phyloP scores from a whole-genome alignment of 2,113 vertebrate genomes.

The Crocuta crocuta region DNA sequence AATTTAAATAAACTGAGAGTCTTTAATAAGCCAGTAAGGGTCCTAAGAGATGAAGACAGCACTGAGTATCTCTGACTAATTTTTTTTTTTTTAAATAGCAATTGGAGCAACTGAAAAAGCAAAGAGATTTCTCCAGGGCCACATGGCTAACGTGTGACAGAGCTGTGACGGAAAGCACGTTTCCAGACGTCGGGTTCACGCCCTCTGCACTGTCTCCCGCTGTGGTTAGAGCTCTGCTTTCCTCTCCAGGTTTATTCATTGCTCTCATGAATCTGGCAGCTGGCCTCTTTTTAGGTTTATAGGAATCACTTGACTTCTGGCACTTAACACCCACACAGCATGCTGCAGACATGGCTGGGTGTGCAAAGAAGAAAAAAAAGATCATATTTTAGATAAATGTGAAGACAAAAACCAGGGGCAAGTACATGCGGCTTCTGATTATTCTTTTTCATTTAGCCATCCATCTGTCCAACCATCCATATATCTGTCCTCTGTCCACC shows the following conservation, averaged over 20 bases:
- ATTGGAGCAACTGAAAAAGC: background rate
- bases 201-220: background rate
- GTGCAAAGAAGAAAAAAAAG: background rate
- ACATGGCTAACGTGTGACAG: fast-evolving
- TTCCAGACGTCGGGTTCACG: background rate
- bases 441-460: background rate
- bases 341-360: background rate
- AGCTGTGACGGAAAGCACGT: background rate
- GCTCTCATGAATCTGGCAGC: constrained; percentile 11
- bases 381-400: background rate
- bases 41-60: constrained; percentile 56
- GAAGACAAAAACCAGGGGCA: background rate
- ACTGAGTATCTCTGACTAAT: background rate
- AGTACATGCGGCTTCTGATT: background rate
- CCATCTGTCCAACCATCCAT: background rate
- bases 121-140: background rate
- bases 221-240: background rate
- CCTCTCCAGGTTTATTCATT: background rate
- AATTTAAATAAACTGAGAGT: constrained; percentile 80
- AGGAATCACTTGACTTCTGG: constrained; percentile 37
- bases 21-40: constrained; percentile 75
- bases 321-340: background rate
- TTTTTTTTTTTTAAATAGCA: background rate
- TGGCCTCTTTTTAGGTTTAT: background rate
- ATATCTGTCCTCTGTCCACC: background rate